These are phyloP conservation scores for Drosophila repletoides DNA, from an alignment of 1,140 invertebrate genomes.

Conservation along the genomic window DNA sequence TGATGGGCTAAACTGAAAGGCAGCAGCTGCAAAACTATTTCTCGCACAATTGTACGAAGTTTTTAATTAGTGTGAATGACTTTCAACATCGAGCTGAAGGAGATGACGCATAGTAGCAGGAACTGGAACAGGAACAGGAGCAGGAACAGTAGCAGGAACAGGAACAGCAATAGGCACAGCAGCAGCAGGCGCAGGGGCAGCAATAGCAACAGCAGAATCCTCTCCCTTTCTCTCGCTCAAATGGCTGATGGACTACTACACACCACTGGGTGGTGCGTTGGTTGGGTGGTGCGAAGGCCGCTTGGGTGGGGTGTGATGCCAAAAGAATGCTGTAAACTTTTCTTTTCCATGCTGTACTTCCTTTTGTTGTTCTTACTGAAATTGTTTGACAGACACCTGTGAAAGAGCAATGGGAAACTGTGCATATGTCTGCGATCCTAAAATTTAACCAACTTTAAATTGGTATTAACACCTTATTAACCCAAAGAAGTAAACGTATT, in stretches of 20 bases:
- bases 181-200: neutral
- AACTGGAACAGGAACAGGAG: slow-evolving; percentile 3
- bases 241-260: slow-evolving; percentile 5
- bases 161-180: neutral
- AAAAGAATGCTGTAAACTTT: slow-evolving; percentile 54
- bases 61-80: slow-evolving; percentile 82
- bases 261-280: too few relatives aligned
- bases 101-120: slow-evolving; percentile 6
- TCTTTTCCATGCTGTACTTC: slow-evolving; percentile 37
- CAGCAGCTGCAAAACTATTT: slow-evolving; percentile 77
- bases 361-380: slow-evolving; percentile 15
- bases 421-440: slow-evolving; percentile 2
- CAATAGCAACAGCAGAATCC: slow-evolving; percentile 11
- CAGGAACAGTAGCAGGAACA: neutral
- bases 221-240: too few relatives aligned
- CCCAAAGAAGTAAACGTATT: too few relatives aligned
- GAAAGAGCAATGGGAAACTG: slow-evolving; percentile 16
- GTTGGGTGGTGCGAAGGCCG: too few relatives aligned
- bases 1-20: slow-evolving; percentile 48
- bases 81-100: slow-evolving; percentile 68
- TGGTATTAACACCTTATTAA: too few relatives aligned
- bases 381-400: slow-evolving; percentile 31
- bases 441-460: neutral
- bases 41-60: slow-evolving; percentile 79
- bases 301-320: too few relatives aligned